Evolutionary conservation across 1,140 invertebrate genomes (phyloP).

Genomic region (Orchestia grillus): DNA sequence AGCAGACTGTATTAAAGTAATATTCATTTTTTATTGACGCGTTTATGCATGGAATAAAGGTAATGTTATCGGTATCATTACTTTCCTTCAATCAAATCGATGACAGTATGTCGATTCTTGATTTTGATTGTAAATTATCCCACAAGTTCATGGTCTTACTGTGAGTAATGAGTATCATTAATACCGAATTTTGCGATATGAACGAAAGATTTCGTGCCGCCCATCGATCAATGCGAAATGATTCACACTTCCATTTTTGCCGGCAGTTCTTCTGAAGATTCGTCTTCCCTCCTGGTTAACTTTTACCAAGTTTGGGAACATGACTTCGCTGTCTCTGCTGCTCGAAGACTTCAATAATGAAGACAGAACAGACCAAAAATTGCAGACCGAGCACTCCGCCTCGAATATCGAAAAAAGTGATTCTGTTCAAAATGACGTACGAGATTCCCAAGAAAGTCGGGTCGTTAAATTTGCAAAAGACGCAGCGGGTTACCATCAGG

Average conservation of each 20-base stretch:
- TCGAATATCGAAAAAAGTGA: conserved; percentile 3
- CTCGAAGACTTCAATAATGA: conserved; percentile 45
- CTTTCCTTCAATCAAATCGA: not conserved
- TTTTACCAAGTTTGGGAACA: conserved; percentile 30
- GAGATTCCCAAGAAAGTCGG: conserved; percentile 14
- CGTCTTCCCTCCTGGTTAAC: conserved; percentile 39
- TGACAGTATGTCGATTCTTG: no score
- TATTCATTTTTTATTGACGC: not conserved
- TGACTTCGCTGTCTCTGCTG: not conserved
- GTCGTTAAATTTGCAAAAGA: conserved; percentile 6
- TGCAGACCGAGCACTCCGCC: not conserved
- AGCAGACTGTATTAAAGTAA: no score
- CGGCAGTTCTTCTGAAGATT: conserved; percentile 27
- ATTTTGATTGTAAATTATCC: not conserved
- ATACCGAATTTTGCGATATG: not conserved
- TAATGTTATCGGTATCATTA: not conserved
- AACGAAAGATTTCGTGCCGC: not conserved
- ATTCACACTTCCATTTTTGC: not conserved
- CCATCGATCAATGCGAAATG: not conserved
- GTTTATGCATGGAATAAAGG: not conserved
- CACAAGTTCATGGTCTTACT: not conserved
- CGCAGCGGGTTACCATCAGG: not conserved
- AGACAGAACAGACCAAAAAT: not conserved
- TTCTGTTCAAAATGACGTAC: not conserved
- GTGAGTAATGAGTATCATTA: not conserved